Evolutionary conservation across 1,140 invertebrate genomes (phyloP), one percentile per base, ranked within the genome.

Genomic region (Diorhabda carinulata): DNA sequence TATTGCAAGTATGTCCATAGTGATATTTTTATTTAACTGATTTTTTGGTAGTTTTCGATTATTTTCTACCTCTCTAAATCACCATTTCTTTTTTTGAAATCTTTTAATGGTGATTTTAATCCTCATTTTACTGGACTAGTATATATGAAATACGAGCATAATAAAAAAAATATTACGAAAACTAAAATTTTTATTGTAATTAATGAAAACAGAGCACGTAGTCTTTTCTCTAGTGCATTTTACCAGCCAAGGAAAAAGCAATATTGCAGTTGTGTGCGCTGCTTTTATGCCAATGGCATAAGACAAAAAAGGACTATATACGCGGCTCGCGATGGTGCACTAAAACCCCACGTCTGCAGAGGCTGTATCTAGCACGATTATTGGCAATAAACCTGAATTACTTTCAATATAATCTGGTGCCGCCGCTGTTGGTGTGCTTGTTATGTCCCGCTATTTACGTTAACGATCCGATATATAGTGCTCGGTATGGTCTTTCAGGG

Each of bases 381-480:
- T 77, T 77, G 74, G 72, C 75, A 77, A 79, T 78, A 77, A 74
- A 75, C 73, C 74, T 76, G 74, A 73, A 78, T 78, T 76, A 78
- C 74, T 74, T 75, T 78, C 64, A 76, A 78, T 76, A 78, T 78
- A 76, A 78, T 78, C 76, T 67, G 72, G 73, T 76, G 73, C 63
- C 70, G 70, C 61, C 56, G 65, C 65, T 52, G 47, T 52, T 70
- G 65, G 71, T 69, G 61, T 67, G 61, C 57, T 64, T 63, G 60
- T 66, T 62, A 60, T 74, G 76, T 70, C 76, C 70, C 44, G 67
- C 67, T 63, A 68, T 68, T 68, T 68, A 68, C 67, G 67, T 68
- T 52, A 62, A 68, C 61, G 67, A 68, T 44, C 61, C n/a, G 59
- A 58, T 44, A 52, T 66, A 63, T 63, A 10, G 61, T 63, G 61